Base-by-base conservation (phyloP, 2,888 invertebrate genomes). In the Watsonalla binaria region DNA sequence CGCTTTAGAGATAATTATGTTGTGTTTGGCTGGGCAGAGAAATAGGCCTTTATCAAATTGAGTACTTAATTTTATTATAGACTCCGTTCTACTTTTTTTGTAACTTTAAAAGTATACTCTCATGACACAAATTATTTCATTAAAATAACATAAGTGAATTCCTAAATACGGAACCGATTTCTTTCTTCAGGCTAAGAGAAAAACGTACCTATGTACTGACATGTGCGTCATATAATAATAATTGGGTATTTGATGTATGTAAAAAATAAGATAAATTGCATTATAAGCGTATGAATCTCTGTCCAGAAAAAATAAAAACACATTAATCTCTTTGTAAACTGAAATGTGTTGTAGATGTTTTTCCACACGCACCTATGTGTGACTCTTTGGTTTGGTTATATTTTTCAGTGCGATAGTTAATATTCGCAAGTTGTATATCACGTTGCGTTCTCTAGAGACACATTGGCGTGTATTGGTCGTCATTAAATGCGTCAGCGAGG, bases 401-500 rank as follows among this genome's bases (percentile, higher is more conserved):
- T 42, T 42, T 11, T 42, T 11, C 5, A 11, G 0, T 11, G 8
- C 8, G 11, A 9, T 42, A 42, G 8, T 11, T 42, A 11, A 9
- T 42, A 42, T 42, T 11, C 11, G 11, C 11, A 11, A 11, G 11
- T 11, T 11, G 5, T 52, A 34, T 46, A 46, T 37, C 47, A 45
- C 47, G 6, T 7, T 14, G 35, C 51, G 51, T 50, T 45, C 46
- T 45, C 51, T 42, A 45, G 51, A 51, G 48, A 52, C 46, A 35
- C 51, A 53, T 47, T n/a, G 46, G 52, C 65, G 61, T 66, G 61
- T 69, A 69, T 65, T 68, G 63, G 58, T 57, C 69, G 70, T 71
- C 55, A 61, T 61, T 53, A 58, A 62, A 62, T 64, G 69, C 77
- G 73, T 66, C 75, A 74, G 68, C 76, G 64, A 61, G 74, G 76